phyloP scores from a whole-genome alignment of 1,140 invertebrate genomes.

The Hypsibius dujardini region DNA sequence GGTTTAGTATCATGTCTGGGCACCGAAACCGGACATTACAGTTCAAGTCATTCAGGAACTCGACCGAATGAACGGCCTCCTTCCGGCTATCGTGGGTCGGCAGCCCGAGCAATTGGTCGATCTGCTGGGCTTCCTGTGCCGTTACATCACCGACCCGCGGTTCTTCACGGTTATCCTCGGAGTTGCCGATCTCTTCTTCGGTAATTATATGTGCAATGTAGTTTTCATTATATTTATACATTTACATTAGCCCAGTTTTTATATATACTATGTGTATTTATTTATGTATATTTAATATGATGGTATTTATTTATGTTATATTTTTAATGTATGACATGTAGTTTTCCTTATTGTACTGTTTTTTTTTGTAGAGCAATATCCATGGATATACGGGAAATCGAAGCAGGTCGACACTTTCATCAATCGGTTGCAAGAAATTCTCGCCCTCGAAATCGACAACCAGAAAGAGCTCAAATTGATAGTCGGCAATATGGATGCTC shows the following conservation, averaged over 20 bases:
- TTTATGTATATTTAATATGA: background rate
- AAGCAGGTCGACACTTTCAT: background rate
- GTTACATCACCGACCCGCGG: background rate
- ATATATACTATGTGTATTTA: too few relatives aligned
- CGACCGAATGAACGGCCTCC: constrained; percentile 27
- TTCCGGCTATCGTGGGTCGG: constrained; percentile 13
- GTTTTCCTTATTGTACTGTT: constrained; percentile 13
- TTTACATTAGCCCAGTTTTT: background rate
- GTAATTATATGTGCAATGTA: background rate
- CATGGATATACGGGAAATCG: background rate
- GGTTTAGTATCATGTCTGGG: constrained; percentile 24
- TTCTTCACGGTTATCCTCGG: background rate
- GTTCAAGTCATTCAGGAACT: constrained; percentile 65
- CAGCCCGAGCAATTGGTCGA: background rate
- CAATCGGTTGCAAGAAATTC: background rate
- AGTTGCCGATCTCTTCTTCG: background rate
- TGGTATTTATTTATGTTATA: background rate
- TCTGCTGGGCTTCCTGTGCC: background rate
- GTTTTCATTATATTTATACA: background rate
- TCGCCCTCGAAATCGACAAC: background rate
- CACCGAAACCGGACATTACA: constrained; percentile 52
- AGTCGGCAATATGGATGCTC: background rate
- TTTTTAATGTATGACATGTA: background rate
- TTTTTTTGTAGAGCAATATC: background rate
- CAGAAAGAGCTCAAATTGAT: background rate